Evolutionary conservation across 2,113 vertebrate species (phyloP).

Genomic region (Trinectes maculatus): DNA sequence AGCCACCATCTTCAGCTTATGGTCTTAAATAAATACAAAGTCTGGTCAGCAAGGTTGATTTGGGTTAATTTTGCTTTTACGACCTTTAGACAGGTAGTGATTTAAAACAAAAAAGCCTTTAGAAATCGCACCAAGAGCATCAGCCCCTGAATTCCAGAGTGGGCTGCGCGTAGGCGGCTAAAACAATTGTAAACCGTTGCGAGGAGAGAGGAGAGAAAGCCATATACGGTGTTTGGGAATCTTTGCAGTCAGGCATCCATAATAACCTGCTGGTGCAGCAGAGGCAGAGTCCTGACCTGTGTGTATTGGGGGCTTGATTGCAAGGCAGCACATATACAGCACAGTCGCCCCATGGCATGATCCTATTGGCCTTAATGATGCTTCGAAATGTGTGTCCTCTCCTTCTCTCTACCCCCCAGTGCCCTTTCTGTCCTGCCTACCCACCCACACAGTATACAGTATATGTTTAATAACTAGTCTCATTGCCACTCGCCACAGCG

Average conservation of each 20-base stretch:
- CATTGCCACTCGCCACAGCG: conserved; percentile 52
- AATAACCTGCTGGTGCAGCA: conserved; percentile 13
- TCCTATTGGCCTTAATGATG: conserved; percentile 56
- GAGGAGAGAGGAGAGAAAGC: not conserved
- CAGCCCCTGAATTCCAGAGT: conserved; percentile 7
- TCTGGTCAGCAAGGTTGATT: not conserved
- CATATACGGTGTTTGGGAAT: not conserved
- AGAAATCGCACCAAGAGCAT: conserved; percentile 3
- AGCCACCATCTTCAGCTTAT: not conserved
- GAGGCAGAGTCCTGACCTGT: conserved; percentile 17
- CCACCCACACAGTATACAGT: conserved; percentile 45
- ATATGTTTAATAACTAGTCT: conserved; percentile 60
- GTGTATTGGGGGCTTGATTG: conserved; percentile 16
- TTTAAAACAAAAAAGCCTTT: conserved; percentile 3
- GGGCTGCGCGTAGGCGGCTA: conserved; percentile 24
- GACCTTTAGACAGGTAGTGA: conserved; percentile 4
- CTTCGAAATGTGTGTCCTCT: conserved; percentile 29
- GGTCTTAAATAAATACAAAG: not conserved
- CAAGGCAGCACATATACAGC: conserved; percentile 28
- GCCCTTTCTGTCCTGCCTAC: conserved; percentile 58
- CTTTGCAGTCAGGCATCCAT: conserved; percentile 17
- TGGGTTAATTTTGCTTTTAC: not conserved
- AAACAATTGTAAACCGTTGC: conserved; percentile 10
- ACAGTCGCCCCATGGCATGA: conserved; percentile 34
- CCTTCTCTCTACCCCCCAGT: conserved; percentile 9